Evolutionary conservation across 2,797 vertebrate species (phyloP), one percentile per base, ranked within the genome.

Genomic region (Menidia menidia): DNA sequence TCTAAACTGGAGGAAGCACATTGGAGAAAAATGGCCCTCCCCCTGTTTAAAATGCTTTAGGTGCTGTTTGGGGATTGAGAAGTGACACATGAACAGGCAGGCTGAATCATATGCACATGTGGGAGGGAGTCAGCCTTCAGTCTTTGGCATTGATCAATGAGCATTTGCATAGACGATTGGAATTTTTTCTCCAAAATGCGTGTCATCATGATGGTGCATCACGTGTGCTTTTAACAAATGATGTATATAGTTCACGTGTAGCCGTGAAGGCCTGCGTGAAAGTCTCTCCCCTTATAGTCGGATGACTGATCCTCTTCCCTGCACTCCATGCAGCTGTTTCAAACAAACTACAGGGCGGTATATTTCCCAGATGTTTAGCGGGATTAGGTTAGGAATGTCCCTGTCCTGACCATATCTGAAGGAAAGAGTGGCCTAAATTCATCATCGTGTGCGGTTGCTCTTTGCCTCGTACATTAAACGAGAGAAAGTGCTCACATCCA

Each of bases 291-390:
- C 56, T 55, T 45, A 56, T 44, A 69, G 61, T 71, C 54, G 48
- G 42, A 51, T 60, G 39, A 60, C 35, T 65, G 71, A 65, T 51
- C 47, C 64, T 61, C 31, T 81, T 11, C 66, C 11, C 45, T 74
- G 18, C 32, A 59, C 50, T 59, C 68, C n/a, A 64, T 71, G 47
- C 68, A 68, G 39, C 81, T 73, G 47, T 80, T 76, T 83, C 54
- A 53, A 59, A 62, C 30, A 60, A 67, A 60, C 71, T 71, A 61
- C 50, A 80, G 60, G 64, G 77, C 8, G 63, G 16, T 64, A 85
- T 82, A 86, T 91, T 88, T 89, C 81, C 85, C 78, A 81, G 77
- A 85, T 68, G 78, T 73, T 85, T 82, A 66, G 61, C 45, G 39
- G 64, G 71, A 88, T 89, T 88, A 78, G 64, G 78, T 87, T 79